phyloP scores from a whole-genome alignment of 2,797 vertebrate genomes.

The Botia kubotai region DNA sequence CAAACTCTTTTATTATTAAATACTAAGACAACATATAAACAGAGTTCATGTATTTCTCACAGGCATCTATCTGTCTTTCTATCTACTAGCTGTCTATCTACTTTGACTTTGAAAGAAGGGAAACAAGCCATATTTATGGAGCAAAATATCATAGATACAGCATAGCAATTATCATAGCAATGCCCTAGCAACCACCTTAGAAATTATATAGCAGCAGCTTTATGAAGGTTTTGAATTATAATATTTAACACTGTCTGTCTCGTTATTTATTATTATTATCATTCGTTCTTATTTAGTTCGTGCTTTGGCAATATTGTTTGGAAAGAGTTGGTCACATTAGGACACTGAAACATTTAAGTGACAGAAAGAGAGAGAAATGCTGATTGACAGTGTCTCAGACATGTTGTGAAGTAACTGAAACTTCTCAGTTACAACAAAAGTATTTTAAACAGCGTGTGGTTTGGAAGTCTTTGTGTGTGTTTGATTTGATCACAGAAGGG shows the following conservation, averaged over 20 bases:
- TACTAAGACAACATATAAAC: no score
- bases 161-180: not conserved
- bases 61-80: no score
- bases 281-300: not conserved
- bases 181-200: not conserved
- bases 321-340: not conserved
- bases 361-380: constrained; percentile 2
- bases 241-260: not conserved
- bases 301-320: not conserved
- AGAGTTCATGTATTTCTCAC: no score
- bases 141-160: no score
- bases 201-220: not conserved
- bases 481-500: constrained; percentile 54
- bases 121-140: no score
- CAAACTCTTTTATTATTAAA: no score
- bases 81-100: no score
- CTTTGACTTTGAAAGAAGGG: no score
- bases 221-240: not conserved
- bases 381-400: constrained; percentile 1
- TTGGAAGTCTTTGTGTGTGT: constrained; percentile 38
- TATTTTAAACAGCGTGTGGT: constrained; percentile 38
- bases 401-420: constrained; percentile 18
- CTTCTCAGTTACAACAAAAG: constrained; percentile 36
- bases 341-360: not conserved
- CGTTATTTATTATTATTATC: not conserved